Base-by-base conservation (phyloP, 2,888 invertebrate genomes). In the Spicauda simplicius region DNA sequence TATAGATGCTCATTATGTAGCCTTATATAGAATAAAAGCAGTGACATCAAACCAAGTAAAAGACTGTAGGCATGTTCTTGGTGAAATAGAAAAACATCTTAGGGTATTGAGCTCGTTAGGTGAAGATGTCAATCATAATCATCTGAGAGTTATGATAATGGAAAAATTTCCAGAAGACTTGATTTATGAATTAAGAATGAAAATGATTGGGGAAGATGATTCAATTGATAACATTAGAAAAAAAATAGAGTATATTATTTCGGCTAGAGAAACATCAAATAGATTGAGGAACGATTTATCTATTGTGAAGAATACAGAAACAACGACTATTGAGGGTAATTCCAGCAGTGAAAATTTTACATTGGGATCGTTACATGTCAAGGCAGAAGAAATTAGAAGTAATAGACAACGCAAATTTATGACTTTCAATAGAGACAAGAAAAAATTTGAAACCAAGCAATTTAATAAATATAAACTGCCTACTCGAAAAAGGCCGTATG, bases 61-160 rank as follows among this genome's bases (percentile, higher is more conserved):
- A 2, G 69, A 72, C 10, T 72, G 70, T 56, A n/a, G 72, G 5
- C 55, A 57, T 4, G 58, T 67, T 19, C 62, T 73, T 0, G 71
- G 72, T 67, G 71, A 72, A 54, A 72, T 77, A 8, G 74, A 78
- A 66, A 60, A 72, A 55, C 74, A n/a, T n/a, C 48, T 77, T 7
- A 53, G 74, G 30, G 71, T 78, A 16, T 55, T 76, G 19, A 64
- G 68, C 16, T 72, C 75, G 1, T 59, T 76, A 19, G 75, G 74
- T 0, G 74, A 78, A 70, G 69, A 78, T 64, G 63, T 73, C 5
- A 71, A 74, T 63, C 71, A 72, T 12, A 72, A 71, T 45, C 73
- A 75, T 41, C 53, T 74, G 2, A 50, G 66, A 45, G 33, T 64
- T n/a, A 56, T 71, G 54, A 68, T 72, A 16, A 62, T 72, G 54